Percentiles rank a stretch among this genome's conserved stretches.
Conservation (phyloP, 2,797 vertebrate genomes). For the Huso huso region DNA sequence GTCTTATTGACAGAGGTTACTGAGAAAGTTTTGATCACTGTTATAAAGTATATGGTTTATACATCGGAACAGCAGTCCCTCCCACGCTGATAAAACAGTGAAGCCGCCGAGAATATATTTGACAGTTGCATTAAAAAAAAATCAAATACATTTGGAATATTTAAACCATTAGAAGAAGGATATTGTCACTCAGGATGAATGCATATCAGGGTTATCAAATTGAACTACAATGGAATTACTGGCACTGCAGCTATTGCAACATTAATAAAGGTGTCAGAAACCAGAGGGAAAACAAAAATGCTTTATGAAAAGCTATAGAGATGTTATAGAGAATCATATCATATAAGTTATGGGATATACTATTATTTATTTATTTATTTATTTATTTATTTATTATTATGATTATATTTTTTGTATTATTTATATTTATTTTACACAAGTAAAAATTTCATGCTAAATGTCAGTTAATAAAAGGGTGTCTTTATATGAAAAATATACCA, state of each 20-base stretch:
- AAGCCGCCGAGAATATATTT: conserved; percentile 22
- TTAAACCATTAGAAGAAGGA: conserved; percentile 58
- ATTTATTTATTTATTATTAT: no score
- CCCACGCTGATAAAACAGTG: conserved; percentile 12
- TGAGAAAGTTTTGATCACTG: conserved; percentile 3
- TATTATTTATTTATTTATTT: no score
- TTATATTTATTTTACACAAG: no score
- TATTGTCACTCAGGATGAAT: conserved; percentile 58
- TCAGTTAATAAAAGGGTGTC: no score
- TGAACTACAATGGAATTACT: conserved; percentile 65
- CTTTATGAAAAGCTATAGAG: conserved; percentile 34
- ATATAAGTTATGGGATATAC: conserved; percentile 8
- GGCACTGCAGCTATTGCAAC: conserved; percentile 60
- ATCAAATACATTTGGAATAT: conserved; percentile 64
- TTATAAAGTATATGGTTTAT: conserved; percentile 4
- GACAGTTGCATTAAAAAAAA: conserved; percentile 40
- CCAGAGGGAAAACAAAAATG: conserved; percentile 25
- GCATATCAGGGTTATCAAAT: conserved; percentile 48
- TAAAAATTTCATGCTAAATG: no score
- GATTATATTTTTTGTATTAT: no score
- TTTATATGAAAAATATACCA: no score
- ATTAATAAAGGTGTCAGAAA: conserved; percentile 61
- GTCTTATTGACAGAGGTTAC: no score
- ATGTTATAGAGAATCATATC: conserved; percentile 29
- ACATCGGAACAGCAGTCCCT: conserved; percentile 1